A percentile compares a stretch with the other conserved stretches of the same genome.
These are phyloP conservation scores for Chironomus striatipennis DNA, from an alignment of 1,140 invertebrate genomes.

Conservation along the genomic window DNA sequence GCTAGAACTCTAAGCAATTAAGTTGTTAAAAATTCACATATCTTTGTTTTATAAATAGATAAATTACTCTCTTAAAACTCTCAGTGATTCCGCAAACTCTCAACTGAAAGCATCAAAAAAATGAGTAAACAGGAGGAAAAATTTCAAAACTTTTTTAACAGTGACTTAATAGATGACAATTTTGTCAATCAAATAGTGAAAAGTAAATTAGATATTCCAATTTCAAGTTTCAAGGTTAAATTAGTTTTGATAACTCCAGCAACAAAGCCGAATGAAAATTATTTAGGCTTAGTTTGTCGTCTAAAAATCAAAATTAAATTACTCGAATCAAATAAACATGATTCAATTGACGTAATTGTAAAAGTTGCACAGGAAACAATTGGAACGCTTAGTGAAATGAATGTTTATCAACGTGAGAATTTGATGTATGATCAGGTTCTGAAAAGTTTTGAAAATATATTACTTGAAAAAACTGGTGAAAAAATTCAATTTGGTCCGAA, in stretches of 20 bases:
- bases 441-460: background rate
- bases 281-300: conserved; percentile 26
- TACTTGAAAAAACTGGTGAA: background rate
- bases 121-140: too few relatives aligned
- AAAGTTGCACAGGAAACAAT: conserved; percentile 26
- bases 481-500: conserved; percentile 15
- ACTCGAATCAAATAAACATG: background rate
- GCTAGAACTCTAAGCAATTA: too few relatives aligned
- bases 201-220: background rate
- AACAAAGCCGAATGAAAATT: conserved; percentile 29
- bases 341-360: conserved; percentile 26
- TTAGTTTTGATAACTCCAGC: conserved; percentile 17
- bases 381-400: conserved; percentile 26
- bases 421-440: conserved; percentile 25
- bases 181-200: too few relatives aligned
- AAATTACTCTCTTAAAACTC: too few relatives aligned
- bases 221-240: background rate
- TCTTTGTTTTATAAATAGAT: too few relatives aligned
- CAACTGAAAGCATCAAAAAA: too few relatives aligned
- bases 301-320: background rate
- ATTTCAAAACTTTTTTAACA: too few relatives aligned
- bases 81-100: too few relatives aligned
- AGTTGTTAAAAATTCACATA: too few relatives aligned
- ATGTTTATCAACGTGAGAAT: conserved; percentile 26
- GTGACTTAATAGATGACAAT: too few relatives aligned